Evolutionary conservation across 2,113 vertebrate species (phyloP).

Genomic region (Ailurus styani): DNA sequence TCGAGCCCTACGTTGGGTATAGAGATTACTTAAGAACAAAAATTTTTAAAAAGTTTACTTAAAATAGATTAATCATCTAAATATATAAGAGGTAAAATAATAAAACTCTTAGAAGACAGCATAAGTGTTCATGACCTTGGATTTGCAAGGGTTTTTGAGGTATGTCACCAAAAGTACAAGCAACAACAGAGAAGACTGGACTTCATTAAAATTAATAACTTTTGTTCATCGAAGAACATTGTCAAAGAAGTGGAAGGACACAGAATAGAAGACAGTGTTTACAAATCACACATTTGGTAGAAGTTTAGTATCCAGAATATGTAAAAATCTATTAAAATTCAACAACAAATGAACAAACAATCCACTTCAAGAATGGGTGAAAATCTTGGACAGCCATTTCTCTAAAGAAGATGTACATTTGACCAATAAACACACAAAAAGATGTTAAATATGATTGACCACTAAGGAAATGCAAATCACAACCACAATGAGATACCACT

Average conservation of each 20-base stretch:
- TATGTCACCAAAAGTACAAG: neutral
- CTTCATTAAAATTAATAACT: neutral
- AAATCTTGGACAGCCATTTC: neutral
- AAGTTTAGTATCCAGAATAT: neutral
- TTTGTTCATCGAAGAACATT: neutral
- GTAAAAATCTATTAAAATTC: neutral
- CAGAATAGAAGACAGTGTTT: neutral
- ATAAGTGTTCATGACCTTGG: neutral
- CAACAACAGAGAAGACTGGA: neutral
- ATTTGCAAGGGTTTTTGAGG: neutral
- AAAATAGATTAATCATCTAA: neutral
- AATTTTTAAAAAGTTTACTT: neutral
- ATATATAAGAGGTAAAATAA: neutral
- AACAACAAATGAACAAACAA: neutral
- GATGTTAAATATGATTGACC: neutral
- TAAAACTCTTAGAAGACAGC: neutral
- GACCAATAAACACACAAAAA: neutral
- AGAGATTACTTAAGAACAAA: neutral
- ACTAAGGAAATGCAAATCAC: neutral
- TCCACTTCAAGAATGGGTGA: neutral
- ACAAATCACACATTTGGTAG: neutral
- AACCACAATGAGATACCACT: neutral
- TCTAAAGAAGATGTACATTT: neutral
- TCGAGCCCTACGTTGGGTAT: neutral
- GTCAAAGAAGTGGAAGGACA: neutral